These are phyloP conservation scores for Taeniopygia guttata DNA, from an alignment of 2,797 vertebrate species.

Conservation along the genomic window DNA sequence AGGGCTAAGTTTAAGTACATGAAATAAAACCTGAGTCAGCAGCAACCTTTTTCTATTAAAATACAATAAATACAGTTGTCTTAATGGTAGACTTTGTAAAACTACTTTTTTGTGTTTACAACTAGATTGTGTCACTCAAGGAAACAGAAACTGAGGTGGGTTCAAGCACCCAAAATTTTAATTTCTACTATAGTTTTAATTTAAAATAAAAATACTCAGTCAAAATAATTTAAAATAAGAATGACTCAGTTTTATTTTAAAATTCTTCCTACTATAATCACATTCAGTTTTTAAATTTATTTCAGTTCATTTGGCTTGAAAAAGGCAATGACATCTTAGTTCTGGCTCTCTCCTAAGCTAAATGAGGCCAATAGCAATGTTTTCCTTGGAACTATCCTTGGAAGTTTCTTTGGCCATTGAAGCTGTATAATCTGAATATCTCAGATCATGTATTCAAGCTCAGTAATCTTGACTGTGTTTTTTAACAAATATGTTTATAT, in stretches of 20 bases:
- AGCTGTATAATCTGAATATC: background rate
- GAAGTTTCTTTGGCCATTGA: background rate
- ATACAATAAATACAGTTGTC: background rate
- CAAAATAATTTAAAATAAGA: background rate
- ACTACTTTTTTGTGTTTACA: background rate
- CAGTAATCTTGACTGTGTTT: background rate
- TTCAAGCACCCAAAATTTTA: background rate
- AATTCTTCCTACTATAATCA: background rate
- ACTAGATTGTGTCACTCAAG: background rate
- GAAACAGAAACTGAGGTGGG: background rate
- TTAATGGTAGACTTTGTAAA: background rate
- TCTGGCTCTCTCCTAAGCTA: background rate
- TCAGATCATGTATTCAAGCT: background rate
- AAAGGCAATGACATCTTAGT: background rate
- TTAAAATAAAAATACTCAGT: background rate
- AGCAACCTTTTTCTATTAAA: background rate
- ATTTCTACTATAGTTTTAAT: background rate
- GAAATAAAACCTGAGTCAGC: background rate
- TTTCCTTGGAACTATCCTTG: background rate
- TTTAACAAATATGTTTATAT: background rate
- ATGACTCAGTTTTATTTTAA: background rate
- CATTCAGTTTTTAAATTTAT: background rate
- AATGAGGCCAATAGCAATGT: background rate
- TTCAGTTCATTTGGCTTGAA: background rate
- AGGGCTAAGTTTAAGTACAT: background rate